These are phyloP conservation scores for Phenacoccus solenopsis DNA, from an alignment of 1,140 invertebrate species.

Conservation along the genomic window DNA sequence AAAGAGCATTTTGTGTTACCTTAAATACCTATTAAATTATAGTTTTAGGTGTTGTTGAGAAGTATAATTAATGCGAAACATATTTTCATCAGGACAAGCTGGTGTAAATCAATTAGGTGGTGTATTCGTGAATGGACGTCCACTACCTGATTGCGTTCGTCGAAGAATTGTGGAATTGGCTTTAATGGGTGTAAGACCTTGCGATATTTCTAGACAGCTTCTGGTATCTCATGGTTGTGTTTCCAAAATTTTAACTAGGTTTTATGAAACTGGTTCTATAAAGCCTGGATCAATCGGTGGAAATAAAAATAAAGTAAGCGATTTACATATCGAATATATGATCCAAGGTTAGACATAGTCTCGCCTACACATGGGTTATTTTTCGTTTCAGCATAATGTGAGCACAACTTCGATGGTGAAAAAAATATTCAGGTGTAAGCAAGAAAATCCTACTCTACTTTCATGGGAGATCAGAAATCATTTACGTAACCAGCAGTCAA, in stretches of 20 bases:
- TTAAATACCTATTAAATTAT: not conserved
- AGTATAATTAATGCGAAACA: not conserved
- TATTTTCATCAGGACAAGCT: conserved; percentile 59
- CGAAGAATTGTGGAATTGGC: conserved; percentile 87
- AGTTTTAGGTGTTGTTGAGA: not conserved
- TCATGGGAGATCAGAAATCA: conserved; percentile 86
- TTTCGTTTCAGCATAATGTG: conserved; percentile 60
- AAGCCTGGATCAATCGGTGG: conserved; percentile 80
- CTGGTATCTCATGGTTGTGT: conserved; percentile 90
- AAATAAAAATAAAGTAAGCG: conserved; percentile 75
- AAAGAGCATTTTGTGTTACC: not conserved
- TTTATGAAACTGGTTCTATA: conserved; percentile 89
- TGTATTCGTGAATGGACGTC: conserved; percentile 90
- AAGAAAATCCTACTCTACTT: conserved; percentile 84
- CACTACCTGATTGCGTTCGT: conserved; percentile 84
- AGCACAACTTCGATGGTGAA: conserved; percentile 84
- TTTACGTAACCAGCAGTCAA: conserved; percentile 63
- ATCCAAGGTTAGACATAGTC: too few species aligned
- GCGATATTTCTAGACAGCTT: conserved; percentile 88
- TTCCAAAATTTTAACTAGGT: conserved; percentile 93
- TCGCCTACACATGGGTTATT: too few species aligned
- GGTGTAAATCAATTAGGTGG: conserved; percentile 93
- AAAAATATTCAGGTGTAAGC: conserved; percentile 78
- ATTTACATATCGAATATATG: conserved; percentile 22
- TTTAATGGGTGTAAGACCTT: conserved; percentile 78